These are phyloP conservation scores for Nomada lathburiana DNA, from an alignment of 2,888 invertebrate genomes.

Conservation along the genomic window DNA sequence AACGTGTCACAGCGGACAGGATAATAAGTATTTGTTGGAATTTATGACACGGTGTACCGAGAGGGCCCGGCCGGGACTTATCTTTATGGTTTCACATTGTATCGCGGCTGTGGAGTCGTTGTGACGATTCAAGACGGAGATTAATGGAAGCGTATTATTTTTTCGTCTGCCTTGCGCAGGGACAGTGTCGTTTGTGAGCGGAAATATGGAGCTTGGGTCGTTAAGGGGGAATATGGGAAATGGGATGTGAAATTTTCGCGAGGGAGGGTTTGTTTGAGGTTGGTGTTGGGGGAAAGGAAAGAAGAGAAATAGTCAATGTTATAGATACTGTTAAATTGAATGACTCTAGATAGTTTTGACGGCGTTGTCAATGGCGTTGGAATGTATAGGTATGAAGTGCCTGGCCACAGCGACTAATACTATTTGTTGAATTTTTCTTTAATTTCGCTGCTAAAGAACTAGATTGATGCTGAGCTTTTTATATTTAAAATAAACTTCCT, in stretches of 20 bases:
- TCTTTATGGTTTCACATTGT: constrained; percentile 40
- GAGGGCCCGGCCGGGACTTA: constrained; percentile 13
- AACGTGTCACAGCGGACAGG: constrained; percentile 57
- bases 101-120: constrained; percentile 28
- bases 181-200: neutral
- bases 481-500: too few species aligned
- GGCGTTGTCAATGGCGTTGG: too few species aligned
- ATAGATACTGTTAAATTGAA: too few species aligned
- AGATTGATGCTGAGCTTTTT: too few species aligned
- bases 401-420: too few species aligned
- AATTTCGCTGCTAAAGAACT: too few species aligned
- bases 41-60: constrained; percentile 50
- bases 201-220: neutral
- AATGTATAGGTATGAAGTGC: too few species aligned
- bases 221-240: neutral
- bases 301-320: neutral
- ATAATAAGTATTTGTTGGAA: constrained; percentile 61
- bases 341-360: too few species aligned
- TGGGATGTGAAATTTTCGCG: neutral
- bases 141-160: constrained; percentile 22
- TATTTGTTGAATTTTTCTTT: too few species aligned
- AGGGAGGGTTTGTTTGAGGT: neutral
- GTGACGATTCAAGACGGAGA: constrained; percentile 29
- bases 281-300: neutral
- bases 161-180: neutral